Conservation (phyloP, 2,888 invertebrate genomes). For the Aporophyla nigra region DNA sequence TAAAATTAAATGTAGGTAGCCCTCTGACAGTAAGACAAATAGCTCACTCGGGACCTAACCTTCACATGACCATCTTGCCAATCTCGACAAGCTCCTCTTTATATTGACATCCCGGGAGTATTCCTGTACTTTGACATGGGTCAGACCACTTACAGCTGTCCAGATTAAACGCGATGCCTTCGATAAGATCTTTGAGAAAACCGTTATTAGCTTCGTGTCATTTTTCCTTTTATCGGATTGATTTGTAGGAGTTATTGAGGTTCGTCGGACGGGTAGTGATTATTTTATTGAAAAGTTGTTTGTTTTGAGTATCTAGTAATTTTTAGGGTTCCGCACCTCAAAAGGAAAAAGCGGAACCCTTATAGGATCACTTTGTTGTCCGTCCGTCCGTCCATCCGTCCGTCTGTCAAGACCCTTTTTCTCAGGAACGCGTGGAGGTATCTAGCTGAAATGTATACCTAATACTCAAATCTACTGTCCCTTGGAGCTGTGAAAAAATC, state of each 20-base stretch:
- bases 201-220: constrained; percentile 28
- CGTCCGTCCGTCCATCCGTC: no score
- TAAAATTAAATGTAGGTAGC: background rate
- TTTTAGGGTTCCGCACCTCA: no score
- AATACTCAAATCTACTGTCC: no score
- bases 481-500: no score
- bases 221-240: constrained; percentile 35
- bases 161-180: constrained; percentile 43
- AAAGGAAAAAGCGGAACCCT: no score
- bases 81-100: constrained; percentile 41
- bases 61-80: constrained; percentile 27
- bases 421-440: no score
- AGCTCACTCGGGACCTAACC: constrained; percentile 8
- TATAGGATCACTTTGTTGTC: no score
- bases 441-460: no score
- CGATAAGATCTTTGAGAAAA: constrained; percentile 46
- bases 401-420: no score
- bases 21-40: constrained; percentile 15
- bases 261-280: background rate
- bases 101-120: constrained; percentile 48
- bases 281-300: constrained; percentile 1
- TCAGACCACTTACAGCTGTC: constrained; percentile 56
- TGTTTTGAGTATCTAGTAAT: background rate
- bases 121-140: constrained; percentile 54
- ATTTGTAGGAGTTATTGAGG: background rate